These are phyloP conservation scores for Dendrocincla fuliginosa DNA, from an alignment of 2,797 vertebrate species.

Conservation along the genomic window DNA sequence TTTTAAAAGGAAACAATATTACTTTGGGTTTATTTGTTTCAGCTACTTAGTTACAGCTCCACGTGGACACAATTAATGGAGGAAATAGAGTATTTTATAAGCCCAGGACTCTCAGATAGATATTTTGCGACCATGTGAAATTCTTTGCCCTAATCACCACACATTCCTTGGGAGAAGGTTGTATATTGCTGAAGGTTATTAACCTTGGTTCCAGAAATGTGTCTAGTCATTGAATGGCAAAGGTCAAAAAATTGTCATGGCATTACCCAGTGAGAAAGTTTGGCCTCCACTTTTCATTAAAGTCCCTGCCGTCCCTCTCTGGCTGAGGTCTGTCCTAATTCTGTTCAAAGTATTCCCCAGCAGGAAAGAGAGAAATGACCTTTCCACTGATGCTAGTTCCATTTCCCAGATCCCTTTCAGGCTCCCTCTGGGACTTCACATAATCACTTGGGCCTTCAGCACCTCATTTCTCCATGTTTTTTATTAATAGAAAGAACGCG, in stretches of 20 bases:
- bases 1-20: conserved; percentile 83
- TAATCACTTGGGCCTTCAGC: not conserved
- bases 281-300: not conserved
- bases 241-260: conserved; percentile 10
- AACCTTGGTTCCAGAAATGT: conserved; percentile 53
- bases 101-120: conserved; percentile 71
- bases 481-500: not conserved
- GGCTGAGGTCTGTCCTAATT: not conserved
- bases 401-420: conserved; percentile 13
- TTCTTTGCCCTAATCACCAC: conserved; percentile 79
- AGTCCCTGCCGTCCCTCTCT: not conserved
- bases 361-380: not conserved
- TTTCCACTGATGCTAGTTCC: not conserved
- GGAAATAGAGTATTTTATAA: conserved; percentile 84
- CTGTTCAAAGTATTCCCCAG: not conserved
- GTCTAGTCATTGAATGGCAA: conserved; percentile 65
- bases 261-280: conserved; percentile 3
- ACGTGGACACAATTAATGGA: conserved; percentile 81
- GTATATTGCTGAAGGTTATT: conserved; percentile 59
- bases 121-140: conserved; percentile 77
- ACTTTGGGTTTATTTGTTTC: conserved; percentile 82
- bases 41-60: conserved; percentile 83
- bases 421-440: not conserved
- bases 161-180: conserved; percentile 69
- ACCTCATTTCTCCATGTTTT: not conserved